Evolutionary conservation across 2,797 vertebrate species (phyloP).

Genomic region (Mustela erminea): DNA sequence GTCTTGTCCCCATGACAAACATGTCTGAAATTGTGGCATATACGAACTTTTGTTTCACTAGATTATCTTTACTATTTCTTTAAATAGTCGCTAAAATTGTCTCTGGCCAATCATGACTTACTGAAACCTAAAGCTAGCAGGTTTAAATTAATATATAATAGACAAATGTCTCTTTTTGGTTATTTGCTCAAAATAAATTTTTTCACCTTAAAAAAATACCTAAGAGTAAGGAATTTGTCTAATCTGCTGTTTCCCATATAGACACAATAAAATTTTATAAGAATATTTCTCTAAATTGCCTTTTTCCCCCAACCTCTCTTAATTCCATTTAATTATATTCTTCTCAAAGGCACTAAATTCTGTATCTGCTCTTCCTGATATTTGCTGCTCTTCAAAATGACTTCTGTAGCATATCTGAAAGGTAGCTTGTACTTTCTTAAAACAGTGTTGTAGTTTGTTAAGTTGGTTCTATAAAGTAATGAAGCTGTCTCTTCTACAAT

Average conservation of each 20-base stretch:
- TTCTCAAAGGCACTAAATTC: conserved; percentile 89
- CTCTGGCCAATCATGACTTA: conserved; percentile 80
- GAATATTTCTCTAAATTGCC: conserved; percentile 81
- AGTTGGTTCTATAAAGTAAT: conserved; percentile 62
- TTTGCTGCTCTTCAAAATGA: conserved; percentile 82
- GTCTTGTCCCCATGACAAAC: conserved; percentile 80
- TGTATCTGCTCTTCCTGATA: conserved; percentile 83
- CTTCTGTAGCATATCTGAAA: conserved; percentile 79
- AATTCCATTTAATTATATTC: conserved; percentile 82
- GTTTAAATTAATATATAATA: conserved; percentile 84
- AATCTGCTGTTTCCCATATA: conserved; percentile 70
- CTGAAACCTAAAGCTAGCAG: conserved; percentile 89
- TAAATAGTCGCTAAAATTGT: conserved; percentile 73
- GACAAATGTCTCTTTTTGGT: conserved; percentile 82
- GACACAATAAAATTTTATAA: conserved; percentile 80
- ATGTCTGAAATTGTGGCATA: conserved; percentile 77
- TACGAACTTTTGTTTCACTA: conserved; percentile 79
- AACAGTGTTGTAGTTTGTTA: conserved; percentile 61
- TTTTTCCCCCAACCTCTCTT: conserved; percentile 76
- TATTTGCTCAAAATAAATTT: conserved; percentile 80
- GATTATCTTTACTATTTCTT: conserved; percentile 67
- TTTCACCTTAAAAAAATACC: conserved; percentile 81
- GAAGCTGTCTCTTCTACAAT: conserved; percentile 56
- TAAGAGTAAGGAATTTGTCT: conserved; percentile 75
- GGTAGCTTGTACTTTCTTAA: conserved; percentile 74